Evolutionary conservation across 2,888 invertebrate genomes (phyloP).

Genomic region (Drosophila peninsularis): DNA sequence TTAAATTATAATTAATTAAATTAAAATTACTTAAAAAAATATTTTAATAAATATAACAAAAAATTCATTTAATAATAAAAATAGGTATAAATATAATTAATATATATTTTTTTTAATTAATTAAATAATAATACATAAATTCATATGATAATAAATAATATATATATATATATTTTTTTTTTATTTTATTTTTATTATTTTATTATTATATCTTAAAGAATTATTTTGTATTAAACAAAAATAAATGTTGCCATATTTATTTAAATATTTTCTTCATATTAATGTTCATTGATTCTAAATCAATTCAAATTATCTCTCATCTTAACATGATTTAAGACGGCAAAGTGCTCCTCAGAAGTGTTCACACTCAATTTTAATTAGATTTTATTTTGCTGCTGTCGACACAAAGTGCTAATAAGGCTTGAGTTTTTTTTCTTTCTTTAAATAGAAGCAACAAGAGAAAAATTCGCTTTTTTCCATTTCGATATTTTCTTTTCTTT

Average conservation of each 20-base stretch:
- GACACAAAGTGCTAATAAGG: constrained; percentile 27
- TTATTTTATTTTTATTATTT: no score
- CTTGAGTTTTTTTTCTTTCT: constrained; percentile 15
- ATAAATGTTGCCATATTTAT: not conserved
- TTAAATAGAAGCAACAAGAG: constrained; percentile 16
- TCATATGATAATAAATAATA: no score
- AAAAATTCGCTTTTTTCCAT: constrained; percentile 18
- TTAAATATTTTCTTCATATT: not conserved
- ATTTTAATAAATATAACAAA: no score
- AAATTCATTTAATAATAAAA: no score
- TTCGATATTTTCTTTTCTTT: constrained; percentile 22
- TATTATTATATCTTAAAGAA: not conserved
- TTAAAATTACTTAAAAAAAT: no score
- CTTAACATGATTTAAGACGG: not conserved
- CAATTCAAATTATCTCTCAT: not conserved
- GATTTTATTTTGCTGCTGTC: constrained; percentile 1
- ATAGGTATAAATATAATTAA: no score
- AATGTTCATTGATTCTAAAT: not conserved
- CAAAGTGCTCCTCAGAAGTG: not conserved
- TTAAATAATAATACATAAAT: no score
- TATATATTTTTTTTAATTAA: no score
- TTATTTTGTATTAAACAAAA: not conserved
- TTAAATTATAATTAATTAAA: no score
- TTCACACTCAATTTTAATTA: constrained; percentile 7
- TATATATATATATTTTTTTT: no score